phyloP scores from a whole-genome alignment of 2,797 vertebrate species.

The Pseudotriccus pelzelni region DNA sequence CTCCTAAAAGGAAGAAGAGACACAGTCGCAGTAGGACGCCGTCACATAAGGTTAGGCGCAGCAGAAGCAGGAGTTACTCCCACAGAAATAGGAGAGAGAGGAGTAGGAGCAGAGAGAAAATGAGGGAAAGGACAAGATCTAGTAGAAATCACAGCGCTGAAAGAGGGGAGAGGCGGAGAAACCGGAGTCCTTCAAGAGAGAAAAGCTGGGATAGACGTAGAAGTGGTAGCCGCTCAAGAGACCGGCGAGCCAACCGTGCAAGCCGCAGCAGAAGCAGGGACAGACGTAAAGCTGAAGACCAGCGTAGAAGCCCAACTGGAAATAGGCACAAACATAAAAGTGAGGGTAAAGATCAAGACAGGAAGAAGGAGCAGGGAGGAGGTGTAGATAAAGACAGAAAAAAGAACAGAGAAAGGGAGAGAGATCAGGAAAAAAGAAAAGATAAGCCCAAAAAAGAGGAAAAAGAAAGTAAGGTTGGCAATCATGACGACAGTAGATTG shows the following conservation, averaged over 20 bases:
- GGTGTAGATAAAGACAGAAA: slow-evolving; percentile 86
- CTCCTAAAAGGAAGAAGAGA: slow-evolving; percentile 88
- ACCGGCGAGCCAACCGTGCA: slow-evolving; percentile 77
- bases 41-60: slow-evolving; percentile 83
- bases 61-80: slow-evolving; percentile 88
- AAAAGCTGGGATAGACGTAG: slow-evolving; percentile 80
- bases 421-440: slow-evolving; percentile 85
- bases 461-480: slow-evolving; percentile 83
- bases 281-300: slow-evolving; percentile 79
- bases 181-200: slow-evolving; percentile 87
- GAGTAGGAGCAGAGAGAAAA: slow-evolving; percentile 82
- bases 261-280: slow-evolving; percentile 86
- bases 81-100: slow-evolving; percentile 85
- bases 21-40: slow-evolving; percentile 89
- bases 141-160: slow-evolving; percentile 82
- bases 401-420: slow-evolving; percentile 85
- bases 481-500: slow-evolving; percentile 83
- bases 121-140: slow-evolving; percentile 86
- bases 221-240: slow-evolving; percentile 86
- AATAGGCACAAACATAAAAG: slow-evolving; percentile 91
- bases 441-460: slow-evolving; percentile 87
- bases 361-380: slow-evolving; percentile 86
- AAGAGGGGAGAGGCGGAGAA: slow-evolving; percentile 83
- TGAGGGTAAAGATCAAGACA: slow-evolving; percentile 89
- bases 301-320: slow-evolving; percentile 83